phyloP scores from a whole-genome alignment of 2,888 invertebrate species.

The Nezara viridula region DNA sequence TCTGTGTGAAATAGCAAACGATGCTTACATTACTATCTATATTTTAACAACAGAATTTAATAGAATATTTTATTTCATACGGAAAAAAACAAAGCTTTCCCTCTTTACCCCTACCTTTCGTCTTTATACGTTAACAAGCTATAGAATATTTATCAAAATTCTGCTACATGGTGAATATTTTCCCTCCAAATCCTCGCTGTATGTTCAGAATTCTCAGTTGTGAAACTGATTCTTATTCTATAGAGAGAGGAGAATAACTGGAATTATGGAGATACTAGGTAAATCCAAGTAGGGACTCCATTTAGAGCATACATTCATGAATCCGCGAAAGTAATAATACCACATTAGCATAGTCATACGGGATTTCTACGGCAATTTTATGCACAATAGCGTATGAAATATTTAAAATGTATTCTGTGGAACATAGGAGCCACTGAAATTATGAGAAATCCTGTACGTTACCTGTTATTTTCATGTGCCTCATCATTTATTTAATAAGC shows the following conservation, averaged over 20 bases:
- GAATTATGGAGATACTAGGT: not conserved
- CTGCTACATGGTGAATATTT: not conserved
- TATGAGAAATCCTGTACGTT: not conserved
- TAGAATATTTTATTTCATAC: too few species aligned
- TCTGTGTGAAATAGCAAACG: too few species aligned
- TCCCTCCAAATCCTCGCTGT: not conserved
- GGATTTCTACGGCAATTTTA: not conserved
- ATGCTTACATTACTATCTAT: too few species aligned
- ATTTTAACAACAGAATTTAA: too few species aligned
- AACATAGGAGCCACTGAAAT: not conserved
- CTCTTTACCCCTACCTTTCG: too few species aligned
- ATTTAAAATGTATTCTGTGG: not conserved
- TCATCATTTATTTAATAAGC: too few species aligned
- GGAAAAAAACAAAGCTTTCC: too few species aligned
- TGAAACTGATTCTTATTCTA: slow-evolving; percentile 5
- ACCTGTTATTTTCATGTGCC: too few species aligned
- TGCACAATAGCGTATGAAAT: not conserved
- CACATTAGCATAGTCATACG: not conserved
- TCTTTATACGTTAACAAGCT: not conserved
- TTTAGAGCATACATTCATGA: slow-evolving; percentile 16
- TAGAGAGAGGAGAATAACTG: not conserved
- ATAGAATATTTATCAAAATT: not conserved
- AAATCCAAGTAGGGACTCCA: not conserved
- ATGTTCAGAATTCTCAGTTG: not conserved
- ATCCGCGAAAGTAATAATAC: not conserved